Evolutionary conservation across 2,888 invertebrate genomes (phyloP), one percentile per base, ranked within the genome.

Genomic region (Ophraella communa): DNA sequence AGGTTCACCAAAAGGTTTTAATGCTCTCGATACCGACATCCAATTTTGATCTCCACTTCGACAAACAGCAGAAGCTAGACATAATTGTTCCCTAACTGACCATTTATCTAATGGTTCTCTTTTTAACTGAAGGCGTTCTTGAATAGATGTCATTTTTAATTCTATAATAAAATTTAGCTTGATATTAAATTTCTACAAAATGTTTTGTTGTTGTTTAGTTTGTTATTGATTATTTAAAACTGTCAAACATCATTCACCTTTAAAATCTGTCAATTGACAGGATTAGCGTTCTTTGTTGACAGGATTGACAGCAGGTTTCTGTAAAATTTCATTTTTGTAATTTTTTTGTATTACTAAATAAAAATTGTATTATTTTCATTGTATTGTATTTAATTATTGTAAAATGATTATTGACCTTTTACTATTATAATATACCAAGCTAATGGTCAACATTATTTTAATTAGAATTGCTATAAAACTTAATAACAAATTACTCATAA

Each of bases 31-130:
- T 1, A 95, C 94, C 0, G 94, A 91, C 86, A 93, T 90, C 95
- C 95, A 95, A 81, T 96, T 94, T 80, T 94, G 94, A 79, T 95
- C 95, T 0, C 95, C 95, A 76, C 91, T 92, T 76, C 92, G 85
- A 42, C 91, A 84, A 8, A 96, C 92, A 1, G 95, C 93, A 0
- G 94, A 94, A 0, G 94, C 95, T 47, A 96, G 82, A 74, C 93
- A 93, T 70, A 96, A 80, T 79, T 93, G 91, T 74, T 97, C 96
- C 4, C 91, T 85, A 0, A 88, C 86, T 33, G 92, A 91, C 96
- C 96, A 97, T 45, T 89, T 89, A 76, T 96, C 96, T 24, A 92
- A 80, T 0, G 92, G 90, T 49, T 87, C 86, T 4, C 91, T 85
- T 81, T 91, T 92, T 71, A 85, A 84, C 72, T 84, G 82, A 62